Evolutionary conservation across 1,140 invertebrate genomes (phyloP).

Genomic region (Plectus sambesii): DNA sequence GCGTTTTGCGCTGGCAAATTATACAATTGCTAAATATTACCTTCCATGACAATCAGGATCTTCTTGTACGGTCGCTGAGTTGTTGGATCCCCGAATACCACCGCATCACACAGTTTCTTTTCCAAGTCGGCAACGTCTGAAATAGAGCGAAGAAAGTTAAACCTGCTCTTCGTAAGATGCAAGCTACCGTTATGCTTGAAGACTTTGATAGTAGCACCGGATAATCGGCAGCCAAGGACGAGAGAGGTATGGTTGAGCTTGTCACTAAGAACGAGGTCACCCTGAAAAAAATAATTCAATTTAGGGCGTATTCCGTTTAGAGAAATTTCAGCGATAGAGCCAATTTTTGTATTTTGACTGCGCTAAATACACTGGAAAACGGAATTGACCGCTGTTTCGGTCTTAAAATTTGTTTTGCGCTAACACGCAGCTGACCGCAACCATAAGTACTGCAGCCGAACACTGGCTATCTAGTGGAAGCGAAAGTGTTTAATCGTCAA

Average conservation of each 20-base stretch:
- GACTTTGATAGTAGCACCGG: slow-evolving; percentile 47
- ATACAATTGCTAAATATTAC: no score
- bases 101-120: slow-evolving; percentile 43
- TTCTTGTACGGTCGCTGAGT: slow-evolving; percentile 49
- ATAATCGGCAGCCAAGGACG: slow-evolving; percentile 48
- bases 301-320: slow-evolving; percentile 1
- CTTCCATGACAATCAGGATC: slow-evolving; percentile 43
- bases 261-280: slow-evolving; percentile 50
- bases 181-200: slow-evolving; percentile 51
- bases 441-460: no score
- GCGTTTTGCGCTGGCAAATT: no score
- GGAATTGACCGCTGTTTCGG: no score
- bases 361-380: no score
- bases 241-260: slow-evolving; percentile 50
- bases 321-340: no score
- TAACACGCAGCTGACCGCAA: no score
- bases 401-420: no score
- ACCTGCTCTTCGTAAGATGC: background rate
- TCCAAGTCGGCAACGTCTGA: slow-evolving; percentile 48
- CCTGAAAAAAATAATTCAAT: slow-evolving; percentile 7
- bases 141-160: slow-evolving; percentile 23
- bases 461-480: no score
- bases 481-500: no score
- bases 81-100: slow-evolving; percentile 47
- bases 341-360: no score